Conservation (phyloP, 2,888 invertebrate genomes). For the Amblyjoppa fuscipennis region DNA sequence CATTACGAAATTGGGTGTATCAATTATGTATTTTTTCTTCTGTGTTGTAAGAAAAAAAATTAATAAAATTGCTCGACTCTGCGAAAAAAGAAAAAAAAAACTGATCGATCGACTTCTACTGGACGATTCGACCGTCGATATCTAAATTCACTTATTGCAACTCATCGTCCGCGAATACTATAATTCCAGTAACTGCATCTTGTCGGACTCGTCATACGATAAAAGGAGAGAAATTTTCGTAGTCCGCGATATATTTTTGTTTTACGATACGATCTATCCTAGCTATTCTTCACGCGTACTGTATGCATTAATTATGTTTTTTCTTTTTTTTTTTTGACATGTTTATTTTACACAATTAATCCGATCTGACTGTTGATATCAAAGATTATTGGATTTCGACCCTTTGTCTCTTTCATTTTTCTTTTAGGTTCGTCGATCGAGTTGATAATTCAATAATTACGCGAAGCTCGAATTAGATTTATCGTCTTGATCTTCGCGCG, state of each 20-base stretch:
- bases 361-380: slow-evolving; percentile 5
- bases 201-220: slow-evolving; percentile 36
- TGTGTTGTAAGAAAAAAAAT: not conserved
- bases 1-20: slow-evolving; percentile 6
- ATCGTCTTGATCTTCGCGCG: slow-evolving; percentile 83
- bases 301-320: not conserved
- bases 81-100: slow-evolving; percentile 27
- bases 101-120: slow-evolving; percentile 13
- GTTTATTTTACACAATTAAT: slow-evolving; percentile 13
- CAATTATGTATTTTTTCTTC: slow-evolving; percentile 16
- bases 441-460: slow-evolving; percentile 2
- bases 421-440: not conserved
- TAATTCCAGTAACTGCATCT: not conserved
- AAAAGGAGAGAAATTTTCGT: slow-evolving; percentile 8
- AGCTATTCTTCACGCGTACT: not conserved
- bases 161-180: slow-evolving; percentile 29
- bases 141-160: slow-evolving; percentile 22
- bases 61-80: not conserved
- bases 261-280: not conserved
- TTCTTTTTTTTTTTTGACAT: not conserved
- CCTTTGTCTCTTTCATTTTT: not conserved
- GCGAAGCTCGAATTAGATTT: slow-evolving; percentile 62
- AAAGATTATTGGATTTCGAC: slow-evolving; percentile 4
- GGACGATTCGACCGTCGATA: not conserved
- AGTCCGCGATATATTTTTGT: not conserved